Conservation (phyloP, 2,888 invertebrate species). For the Dione juno region DNA sequence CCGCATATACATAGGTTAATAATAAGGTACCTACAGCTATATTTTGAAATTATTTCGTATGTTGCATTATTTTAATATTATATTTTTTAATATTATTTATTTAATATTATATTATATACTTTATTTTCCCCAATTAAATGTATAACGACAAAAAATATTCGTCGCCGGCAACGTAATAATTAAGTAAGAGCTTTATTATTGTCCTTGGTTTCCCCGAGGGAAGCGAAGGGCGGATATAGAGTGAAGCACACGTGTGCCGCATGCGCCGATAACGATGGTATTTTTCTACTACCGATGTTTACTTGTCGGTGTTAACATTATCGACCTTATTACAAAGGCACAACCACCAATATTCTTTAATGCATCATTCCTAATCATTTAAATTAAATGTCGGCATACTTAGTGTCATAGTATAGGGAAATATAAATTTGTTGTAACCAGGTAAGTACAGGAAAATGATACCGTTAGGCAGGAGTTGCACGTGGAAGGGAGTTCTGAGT, state of each 20-base stretch:
- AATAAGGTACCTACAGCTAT: too few species aligned
- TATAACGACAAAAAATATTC: slow-evolving; percentile 28
- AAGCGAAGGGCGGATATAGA: slow-evolving; percentile 77
- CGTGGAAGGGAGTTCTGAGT: slow-evolving; percentile 69
- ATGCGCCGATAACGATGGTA: slow-evolving; percentile 67
- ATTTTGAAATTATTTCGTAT: too few species aligned
- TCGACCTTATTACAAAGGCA: slow-evolving; percentile 16
- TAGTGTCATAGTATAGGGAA: slow-evolving; percentile 50
- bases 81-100: too few species aligned
- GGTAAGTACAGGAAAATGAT: slow-evolving; percentile 66
- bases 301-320: background rate
- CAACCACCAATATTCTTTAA: slow-evolving; percentile 29
- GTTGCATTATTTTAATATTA: too few species aligned
- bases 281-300: slow-evolving; percentile 44
- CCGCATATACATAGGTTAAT: too few species aligned
- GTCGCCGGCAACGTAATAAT: slow-evolving; percentile 65
- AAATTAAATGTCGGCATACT: slow-evolving; percentile 39
- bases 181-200: slow-evolving; percentile 70
- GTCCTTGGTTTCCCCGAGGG: slow-evolving; percentile 69
- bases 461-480: slow-evolving; percentile 57
- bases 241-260: slow-evolving; percentile 71
- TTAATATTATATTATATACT: background rate
- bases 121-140: background rate
- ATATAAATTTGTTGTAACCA: slow-evolving; percentile 59
- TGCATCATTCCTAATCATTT: slow-evolving; percentile 18